These are phyloP conservation scores for Chiroxiphia lanceolata DNA, from an alignment of 2,797 vertebrate species.

Conservation along the genomic window DNA sequence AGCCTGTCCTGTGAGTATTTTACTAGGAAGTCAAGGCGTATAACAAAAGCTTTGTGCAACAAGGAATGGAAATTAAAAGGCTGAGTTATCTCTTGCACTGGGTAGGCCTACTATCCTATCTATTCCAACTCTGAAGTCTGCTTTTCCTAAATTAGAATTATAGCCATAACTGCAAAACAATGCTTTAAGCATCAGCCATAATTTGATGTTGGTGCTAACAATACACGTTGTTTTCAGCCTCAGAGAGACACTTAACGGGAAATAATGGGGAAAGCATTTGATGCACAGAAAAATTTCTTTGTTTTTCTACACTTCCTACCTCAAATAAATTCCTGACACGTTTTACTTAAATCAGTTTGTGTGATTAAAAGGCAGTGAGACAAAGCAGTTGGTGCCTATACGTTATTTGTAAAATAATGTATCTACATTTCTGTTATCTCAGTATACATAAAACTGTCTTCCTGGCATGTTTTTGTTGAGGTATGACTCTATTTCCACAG, in stretches of 20 bases:
- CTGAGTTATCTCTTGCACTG: neutral
- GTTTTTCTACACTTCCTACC: neutral
- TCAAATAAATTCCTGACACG: neutral
- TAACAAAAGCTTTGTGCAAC: neutral
- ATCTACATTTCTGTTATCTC: neutral
- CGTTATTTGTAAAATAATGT: neutral
- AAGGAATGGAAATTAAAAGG: neutral
- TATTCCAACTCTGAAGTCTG: neutral
- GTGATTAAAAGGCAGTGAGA: neutral
- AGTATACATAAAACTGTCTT: neutral
- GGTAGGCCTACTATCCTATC: neutral
- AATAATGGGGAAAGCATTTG: neutral
- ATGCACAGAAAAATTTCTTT: neutral
- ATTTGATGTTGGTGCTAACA: neutral
- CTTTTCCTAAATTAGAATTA: neutral
- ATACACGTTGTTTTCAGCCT: neutral
- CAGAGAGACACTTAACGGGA: neutral
- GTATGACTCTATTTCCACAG: neutral
- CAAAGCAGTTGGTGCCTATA: neutral
- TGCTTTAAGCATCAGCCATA: neutral
- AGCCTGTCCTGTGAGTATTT: neutral
- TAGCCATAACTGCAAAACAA: neutral
- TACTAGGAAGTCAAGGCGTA: neutral
- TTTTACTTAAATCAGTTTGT: neutral
- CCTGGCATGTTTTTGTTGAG: neutral